Conservation (phyloP, 2,888 invertebrate genomes). For the Masnerella sp. region DNA sequence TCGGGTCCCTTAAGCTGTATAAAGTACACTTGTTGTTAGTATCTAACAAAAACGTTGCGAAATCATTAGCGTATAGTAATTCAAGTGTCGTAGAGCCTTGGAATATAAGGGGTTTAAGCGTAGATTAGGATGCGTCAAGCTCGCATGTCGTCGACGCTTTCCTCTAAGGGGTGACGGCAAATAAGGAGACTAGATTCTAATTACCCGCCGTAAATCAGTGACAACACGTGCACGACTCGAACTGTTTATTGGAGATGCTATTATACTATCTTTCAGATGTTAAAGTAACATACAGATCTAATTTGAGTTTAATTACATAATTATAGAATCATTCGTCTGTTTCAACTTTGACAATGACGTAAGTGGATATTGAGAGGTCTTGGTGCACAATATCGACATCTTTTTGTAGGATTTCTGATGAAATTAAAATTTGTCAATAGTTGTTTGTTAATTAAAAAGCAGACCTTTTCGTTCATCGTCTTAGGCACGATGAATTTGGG, state of each 20-base stretch:
- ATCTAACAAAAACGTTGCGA: constrained; percentile 53
- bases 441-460: neutral
- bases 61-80: constrained; percentile 60
- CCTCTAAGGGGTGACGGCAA: constrained; percentile 70
- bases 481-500: too few relatives aligned
- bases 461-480: too few relatives aligned
- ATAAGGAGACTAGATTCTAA: constrained; percentile 76
- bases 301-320: constrained; percentile 71
- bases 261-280: constrained; percentile 68
- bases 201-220: constrained; percentile 77
- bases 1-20: constrained; percentile 15
- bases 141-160: constrained; percentile 73
- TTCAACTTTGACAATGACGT: constrained; percentile 43
- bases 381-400: constrained; percentile 13
- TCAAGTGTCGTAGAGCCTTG: constrained; percentile 56
- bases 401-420: neutral
- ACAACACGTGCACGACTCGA: constrained; percentile 76
- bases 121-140: constrained; percentile 75
- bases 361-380: constrained; percentile 35
- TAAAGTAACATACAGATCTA: constrained; percentile 65
- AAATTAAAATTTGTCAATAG: neutral
- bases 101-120: constrained; percentile 66
- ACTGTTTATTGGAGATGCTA: constrained; percentile 74
- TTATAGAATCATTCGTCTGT: constrained; percentile 54
- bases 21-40: constrained; percentile 53